Conservation (phyloP, 2,113 vertebrate genomes). For the Cygnus buccinator region DNA sequence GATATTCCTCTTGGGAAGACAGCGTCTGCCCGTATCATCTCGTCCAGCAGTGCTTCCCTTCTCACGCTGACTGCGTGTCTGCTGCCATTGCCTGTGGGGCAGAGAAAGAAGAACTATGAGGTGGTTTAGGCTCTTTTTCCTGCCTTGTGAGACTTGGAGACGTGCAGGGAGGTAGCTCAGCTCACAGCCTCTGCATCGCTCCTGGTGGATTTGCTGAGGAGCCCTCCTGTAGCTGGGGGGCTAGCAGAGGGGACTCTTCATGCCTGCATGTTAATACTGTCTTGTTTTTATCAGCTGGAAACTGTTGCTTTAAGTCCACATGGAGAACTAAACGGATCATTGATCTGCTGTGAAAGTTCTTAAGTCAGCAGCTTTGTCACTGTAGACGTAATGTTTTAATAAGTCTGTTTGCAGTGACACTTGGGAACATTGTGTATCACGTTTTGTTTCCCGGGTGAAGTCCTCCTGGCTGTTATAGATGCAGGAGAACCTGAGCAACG, state of each 20-base stretch:
- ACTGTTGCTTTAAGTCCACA: not conserved
- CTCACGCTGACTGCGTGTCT: accelerated
- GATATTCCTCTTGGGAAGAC: not conserved
- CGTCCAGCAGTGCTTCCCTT: not conserved
- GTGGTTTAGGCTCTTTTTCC: not conserved
- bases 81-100: not conserved
- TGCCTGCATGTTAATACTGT: not conserved
- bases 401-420: not conserved
- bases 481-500: not conserved
- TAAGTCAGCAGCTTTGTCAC: not conserved
- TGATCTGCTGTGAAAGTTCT: not conserved
- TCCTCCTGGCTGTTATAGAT: not conserved
- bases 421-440: not conserved
- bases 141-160: not conserved
- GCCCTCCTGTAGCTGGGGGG: not conserved
- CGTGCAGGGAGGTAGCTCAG: not conserved
- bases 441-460: constrained; percentile 16
- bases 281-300: not conserved
- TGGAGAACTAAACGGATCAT: not conserved
- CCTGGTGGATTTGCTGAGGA: accelerated
- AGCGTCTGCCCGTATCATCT: accelerated
- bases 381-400: not conserved
- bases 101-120: not conserved
- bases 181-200: not conserved
- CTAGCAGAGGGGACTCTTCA: not conserved